Conservation (phyloP, 2,113 vertebrate species). For the Nyctereutes procyonoides region DNA sequence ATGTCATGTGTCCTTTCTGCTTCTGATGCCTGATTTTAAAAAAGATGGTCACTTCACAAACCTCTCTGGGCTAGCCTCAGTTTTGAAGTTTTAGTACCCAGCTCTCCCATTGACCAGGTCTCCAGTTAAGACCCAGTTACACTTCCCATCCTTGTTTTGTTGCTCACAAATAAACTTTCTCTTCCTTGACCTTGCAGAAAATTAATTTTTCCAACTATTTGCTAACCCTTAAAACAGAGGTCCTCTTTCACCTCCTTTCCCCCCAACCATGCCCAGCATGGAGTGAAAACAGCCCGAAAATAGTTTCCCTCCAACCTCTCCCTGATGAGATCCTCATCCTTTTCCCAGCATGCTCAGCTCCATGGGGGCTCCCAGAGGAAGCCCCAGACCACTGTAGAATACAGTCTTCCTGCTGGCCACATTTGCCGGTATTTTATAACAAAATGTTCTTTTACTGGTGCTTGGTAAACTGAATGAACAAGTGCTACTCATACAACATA, state of each 20-base stretch:
- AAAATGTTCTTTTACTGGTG: neutral
- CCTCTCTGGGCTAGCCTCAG: neutral
- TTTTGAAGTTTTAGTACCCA: neutral
- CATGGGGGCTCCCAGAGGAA: neutral
- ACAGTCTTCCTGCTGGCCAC: neutral
- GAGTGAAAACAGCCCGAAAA: neutral
- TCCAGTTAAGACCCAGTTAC: neutral
- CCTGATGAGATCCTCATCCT: too few species aligned
- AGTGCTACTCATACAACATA: neutral
- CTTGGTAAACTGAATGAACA: neutral
- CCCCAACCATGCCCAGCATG: neutral
- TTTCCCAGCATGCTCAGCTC: neutral
- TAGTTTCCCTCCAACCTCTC: neutral
- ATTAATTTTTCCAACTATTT: neutral
- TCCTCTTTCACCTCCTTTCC: neutral
- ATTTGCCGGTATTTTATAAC: neutral
- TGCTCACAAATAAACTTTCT: neutral
- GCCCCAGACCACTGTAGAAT: neutral
- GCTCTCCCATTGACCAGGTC: neutral
- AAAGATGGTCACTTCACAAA: neutral
- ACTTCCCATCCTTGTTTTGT: neutral
- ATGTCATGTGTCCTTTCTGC: neutral
- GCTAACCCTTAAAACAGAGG: neutral
- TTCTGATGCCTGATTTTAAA: neutral
- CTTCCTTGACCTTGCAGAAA: neutral